phyloP scores from a whole-genome alignment of 1,140 invertebrate genomes.

The Pachypsylla venusta region DNA sequence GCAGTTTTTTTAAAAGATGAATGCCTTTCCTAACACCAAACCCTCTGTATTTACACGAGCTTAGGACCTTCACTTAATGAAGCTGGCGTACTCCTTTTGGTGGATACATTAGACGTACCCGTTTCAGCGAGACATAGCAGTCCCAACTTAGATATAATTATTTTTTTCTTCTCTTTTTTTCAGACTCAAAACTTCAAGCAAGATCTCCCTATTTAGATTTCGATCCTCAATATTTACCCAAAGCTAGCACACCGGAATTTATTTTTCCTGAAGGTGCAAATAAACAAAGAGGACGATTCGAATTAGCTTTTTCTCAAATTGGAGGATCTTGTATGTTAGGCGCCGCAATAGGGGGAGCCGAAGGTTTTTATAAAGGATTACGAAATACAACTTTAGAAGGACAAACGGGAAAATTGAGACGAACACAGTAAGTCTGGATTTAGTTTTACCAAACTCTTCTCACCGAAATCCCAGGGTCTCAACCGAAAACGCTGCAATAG shows the following conservation, averaged over 20 bases:
- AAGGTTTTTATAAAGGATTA: constrained; percentile 72
- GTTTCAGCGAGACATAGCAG: no score
- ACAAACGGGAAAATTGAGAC: constrained; percentile 69
- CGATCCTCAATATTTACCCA: constrained; percentile 64
- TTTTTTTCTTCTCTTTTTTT: constrained; percentile 10
- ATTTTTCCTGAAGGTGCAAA: constrained; percentile 80
- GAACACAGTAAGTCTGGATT: constrained; percentile 61
- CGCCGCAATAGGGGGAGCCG: constrained; percentile 63
- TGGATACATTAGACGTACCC: no score
- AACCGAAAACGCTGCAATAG: no score
- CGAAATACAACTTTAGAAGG: constrained; percentile 66
- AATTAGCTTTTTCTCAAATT: constrained; percentile 84
- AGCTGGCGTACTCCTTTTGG: no score
- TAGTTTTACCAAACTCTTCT: no score
- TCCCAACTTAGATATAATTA: constrained; percentile 9
- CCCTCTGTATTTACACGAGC: no score
- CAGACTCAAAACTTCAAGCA: constrained; percentile 1
- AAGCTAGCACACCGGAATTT: constrained; percentile 69
- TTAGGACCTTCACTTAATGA: no score
- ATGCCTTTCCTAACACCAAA: no score
- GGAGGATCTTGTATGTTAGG: constrained; percentile 74
- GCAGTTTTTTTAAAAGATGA: no score
- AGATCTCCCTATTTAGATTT: constrained; percentile 81
- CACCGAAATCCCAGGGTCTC: no score
- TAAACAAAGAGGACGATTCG: constrained; percentile 64